Evolutionary conservation across 2,113 vertebrate species (phyloP).

Genomic region (Puntigrus tetrazona): DNA sequence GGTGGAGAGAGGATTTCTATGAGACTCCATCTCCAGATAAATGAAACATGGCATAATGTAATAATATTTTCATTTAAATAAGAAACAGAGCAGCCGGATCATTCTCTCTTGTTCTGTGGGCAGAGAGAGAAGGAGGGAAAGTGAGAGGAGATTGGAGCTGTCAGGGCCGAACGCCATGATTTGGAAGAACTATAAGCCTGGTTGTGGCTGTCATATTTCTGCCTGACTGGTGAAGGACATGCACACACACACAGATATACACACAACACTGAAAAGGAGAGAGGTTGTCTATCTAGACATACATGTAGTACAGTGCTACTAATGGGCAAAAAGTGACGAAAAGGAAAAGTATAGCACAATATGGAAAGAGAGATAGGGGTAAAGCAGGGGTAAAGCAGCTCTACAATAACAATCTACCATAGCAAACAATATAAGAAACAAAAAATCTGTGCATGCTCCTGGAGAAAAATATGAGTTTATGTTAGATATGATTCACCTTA

Average conservation of each 20-base stretch:
- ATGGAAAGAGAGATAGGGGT: background rate
- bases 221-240: conserved; percentile 51
- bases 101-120: conserved; percentile 36
- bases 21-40: conserved; percentile 44
- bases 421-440: no score
- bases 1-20: conserved; percentile 29
- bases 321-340: background rate
- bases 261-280: conserved; percentile 30
- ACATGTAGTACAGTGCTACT: background rate
- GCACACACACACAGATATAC: conserved; percentile 6
- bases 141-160: conserved; percentile 53
- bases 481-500: no score
- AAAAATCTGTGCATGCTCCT: no score
- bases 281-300: conserved; percentile 7
- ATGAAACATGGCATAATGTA: conserved; percentile 55
- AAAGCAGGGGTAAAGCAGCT: no score
- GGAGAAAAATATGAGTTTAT: no score
- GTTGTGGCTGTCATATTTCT: conserved; percentile 58
- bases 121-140: conserved; percentile 20
- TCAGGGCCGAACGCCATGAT: conserved; percentile 53
- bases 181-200: conserved; percentile 55
- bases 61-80: conserved; percentile 61
- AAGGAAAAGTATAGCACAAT: background rate
- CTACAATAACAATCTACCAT: no score
- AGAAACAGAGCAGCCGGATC: conserved; percentile 47